Evolutionary conservation across 1,140 invertebrate genomes (phyloP).

Genomic region (Cydia pomonella): DNA sequence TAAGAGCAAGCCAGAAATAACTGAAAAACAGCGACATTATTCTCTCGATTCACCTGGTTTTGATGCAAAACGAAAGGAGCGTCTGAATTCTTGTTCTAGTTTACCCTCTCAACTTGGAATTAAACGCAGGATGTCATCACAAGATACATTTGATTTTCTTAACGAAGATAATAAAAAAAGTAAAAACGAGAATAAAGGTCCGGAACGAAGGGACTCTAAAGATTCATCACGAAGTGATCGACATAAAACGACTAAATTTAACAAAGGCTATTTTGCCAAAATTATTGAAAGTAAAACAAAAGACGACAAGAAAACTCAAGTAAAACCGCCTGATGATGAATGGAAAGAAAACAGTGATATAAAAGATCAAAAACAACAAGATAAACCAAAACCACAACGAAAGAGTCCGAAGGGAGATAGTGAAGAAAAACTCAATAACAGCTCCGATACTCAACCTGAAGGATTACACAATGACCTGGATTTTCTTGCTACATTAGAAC

Average conservation of each 20-base stretch:
- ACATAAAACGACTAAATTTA: constrained; percentile 78
- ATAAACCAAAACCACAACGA: constrained; percentile 53
- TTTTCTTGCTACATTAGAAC: constrained; percentile 83
- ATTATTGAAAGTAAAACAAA: constrained; percentile 81
- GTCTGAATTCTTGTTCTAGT: constrained; percentile 81
- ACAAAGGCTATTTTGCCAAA: constrained; percentile 78
- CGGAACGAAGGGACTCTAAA: constrained; percentile 87
- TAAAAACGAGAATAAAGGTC: constrained; percentile 82
- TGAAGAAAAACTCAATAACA: constrained; percentile 51
- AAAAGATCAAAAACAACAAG: constrained; percentile 52
- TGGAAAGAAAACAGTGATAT: constrained; percentile 55
- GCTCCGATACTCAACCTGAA: constrained; percentile 47
- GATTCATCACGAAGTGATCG: constrained; percentile 81
- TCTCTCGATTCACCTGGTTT: constrained; percentile 76
- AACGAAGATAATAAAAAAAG: constrained; percentile 87
- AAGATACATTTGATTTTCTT: constrained; percentile 84
- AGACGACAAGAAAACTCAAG: constrained; percentile 80
- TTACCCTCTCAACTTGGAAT: constrained; percentile 84
- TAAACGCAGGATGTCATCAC: constrained; percentile 89
- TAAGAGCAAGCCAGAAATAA: constrained; percentile 59
- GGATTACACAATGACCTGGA: constrained; percentile 82
- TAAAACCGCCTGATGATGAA: constrained; percentile 73
- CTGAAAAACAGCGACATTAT: constrained; percentile 78
- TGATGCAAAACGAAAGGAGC: constrained; percentile 80
- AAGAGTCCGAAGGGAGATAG: constrained; percentile 50